Conservation (phyloP, 2,888 invertebrate species). For the Hartigia nigra region DNA sequence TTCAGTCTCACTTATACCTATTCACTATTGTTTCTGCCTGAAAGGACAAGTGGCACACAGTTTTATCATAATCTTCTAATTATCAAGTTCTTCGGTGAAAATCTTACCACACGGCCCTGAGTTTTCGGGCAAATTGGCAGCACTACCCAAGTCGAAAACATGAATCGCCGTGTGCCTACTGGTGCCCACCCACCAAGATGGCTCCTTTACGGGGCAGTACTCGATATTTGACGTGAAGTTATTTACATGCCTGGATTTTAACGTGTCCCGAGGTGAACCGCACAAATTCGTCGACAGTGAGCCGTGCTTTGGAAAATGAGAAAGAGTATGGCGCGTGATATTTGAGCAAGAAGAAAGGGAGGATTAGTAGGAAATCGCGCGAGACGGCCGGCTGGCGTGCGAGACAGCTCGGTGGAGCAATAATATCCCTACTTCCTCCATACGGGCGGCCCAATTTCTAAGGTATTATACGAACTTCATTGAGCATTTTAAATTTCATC, state of each 20-base stretch:
- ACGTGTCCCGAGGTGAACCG: constrained; percentile 29
- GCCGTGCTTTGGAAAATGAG: neutral
- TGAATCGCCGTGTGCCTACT: constrained; percentile 38
- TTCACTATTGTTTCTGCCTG: neutral
- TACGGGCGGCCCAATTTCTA: constrained; percentile 33
- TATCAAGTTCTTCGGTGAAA: neutral
- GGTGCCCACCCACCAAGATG: constrained; percentile 63
- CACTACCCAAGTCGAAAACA: constrained; percentile 48
- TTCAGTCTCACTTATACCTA: neutral
- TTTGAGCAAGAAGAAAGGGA: constrained; percentile 16
- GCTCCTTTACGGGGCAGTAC: constrained; percentile 61
- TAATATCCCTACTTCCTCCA: constrained; percentile 29
- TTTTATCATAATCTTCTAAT: neutral
- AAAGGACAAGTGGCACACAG: neutral
- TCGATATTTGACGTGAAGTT: constrained; percentile 61
- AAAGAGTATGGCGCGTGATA: neutral
- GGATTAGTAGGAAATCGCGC: constrained; percentile 15
- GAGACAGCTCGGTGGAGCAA: constrained; percentile 41
- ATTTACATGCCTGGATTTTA: constrained; percentile 52
- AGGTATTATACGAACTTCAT: constrained; percentile 16
- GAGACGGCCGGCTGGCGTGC: constrained; percentile 54
- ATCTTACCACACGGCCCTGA: neutral
- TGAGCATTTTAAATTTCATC: neutral
- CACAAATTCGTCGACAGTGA: constrained; percentile 23
- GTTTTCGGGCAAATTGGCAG: neutral